Percentiles rank a stretch among this genome's conserved stretches.
These are phyloP conservation scores for Nomada lathburiana DNA, from an alignment of 2,888 invertebrate genomes.

Conservation along the genomic window DNA sequence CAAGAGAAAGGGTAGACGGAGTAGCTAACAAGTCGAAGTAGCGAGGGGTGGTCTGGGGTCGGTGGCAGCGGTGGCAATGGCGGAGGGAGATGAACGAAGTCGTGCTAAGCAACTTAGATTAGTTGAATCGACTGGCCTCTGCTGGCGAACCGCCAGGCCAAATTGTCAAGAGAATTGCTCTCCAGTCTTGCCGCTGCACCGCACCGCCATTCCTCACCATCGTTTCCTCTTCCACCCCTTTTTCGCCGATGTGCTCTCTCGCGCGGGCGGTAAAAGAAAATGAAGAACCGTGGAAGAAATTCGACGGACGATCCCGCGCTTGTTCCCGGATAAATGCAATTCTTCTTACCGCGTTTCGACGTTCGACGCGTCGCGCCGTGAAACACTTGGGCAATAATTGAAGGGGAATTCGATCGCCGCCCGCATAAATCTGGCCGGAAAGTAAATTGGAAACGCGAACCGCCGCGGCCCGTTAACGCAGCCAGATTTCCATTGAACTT, in stretches of 20 bases:
- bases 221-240: slow-evolving; percentile 50
- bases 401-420: no score
- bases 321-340: slow-evolving; percentile 9
- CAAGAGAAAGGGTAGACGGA: slow-evolving; percentile 23
- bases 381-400: no score
- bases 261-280: slow-evolving; percentile 64
- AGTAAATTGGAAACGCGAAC: no score
- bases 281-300: slow-evolving; percentile 43
- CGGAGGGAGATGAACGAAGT: slow-evolving; percentile 74
- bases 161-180: slow-evolving; percentile 81
- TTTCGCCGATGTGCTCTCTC: slow-evolving; percentile 58
- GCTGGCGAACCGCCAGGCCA: slow-evolving; percentile 80
- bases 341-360: neutral
- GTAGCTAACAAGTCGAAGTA: slow-evolving; percentile 52
- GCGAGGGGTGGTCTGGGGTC: slow-evolving; percentile 52
- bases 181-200: slow-evolving; percentile 64
- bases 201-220: slow-evolving; percentile 54
- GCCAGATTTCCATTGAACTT: neutral
- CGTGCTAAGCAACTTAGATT: slow-evolving; percentile 83
- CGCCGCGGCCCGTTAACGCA: no score
- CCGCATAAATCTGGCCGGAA: no score
- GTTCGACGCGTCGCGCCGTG: neutral
- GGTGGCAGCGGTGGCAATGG: slow-evolving; percentile 52
- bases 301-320: neutral
- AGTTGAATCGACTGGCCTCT: slow-evolving; percentile 82